Percentiles rank a stretch among this genome's conserved stretches.
Evolutionary conservation across 2,888 invertebrate genomes (phyloP).

Genomic region (Drosophila basisetae): DNA sequence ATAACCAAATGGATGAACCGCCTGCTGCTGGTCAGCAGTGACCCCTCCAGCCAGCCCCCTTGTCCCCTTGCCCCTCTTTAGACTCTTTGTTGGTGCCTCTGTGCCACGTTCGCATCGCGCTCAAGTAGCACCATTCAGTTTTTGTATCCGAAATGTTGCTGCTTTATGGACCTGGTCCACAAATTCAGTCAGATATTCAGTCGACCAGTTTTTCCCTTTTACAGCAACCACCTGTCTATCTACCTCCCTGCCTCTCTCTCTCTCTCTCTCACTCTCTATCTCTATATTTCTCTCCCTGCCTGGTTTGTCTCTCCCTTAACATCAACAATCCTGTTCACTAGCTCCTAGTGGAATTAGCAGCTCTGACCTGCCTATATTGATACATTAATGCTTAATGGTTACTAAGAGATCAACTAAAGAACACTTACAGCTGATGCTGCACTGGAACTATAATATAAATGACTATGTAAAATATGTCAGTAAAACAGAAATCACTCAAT

Average conservation of each 20-base stretch:
- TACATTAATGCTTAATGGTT: constrained; percentile 43
- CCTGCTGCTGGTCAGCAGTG: constrained; percentile 40
- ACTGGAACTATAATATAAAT: neutral
- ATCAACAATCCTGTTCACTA: constrained; percentile 48
- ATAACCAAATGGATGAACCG: constrained; percentile 62
- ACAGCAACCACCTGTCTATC: neutral
- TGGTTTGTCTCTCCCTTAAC: constrained; percentile 18
- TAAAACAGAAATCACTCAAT: neutral
- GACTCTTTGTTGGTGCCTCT: constrained; percentile 1
- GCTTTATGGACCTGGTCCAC: constrained; percentile 50
- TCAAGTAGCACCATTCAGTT: constrained; percentile 64
- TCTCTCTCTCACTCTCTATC: neutral
- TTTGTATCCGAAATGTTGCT: constrained; percentile 56
- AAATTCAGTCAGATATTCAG: constrained; percentile 24
- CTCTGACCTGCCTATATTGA: constrained; percentile 50
- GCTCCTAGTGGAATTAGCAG: constrained; percentile 55
- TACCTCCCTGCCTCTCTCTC: neutral
- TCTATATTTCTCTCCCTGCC: neutral
- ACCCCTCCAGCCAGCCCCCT: neutral
- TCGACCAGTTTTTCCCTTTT: constrained; percentile 22
- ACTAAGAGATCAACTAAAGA: constrained; percentile 10
- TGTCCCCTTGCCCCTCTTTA: neutral
- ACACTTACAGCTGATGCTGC: constrained; percentile 29
- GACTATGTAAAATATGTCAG: neutral
- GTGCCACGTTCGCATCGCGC: constrained; percentile 35